Base-by-base conservation (phyloP, 1,140 invertebrate genomes). In the Geopemphigus sp. region DNA sequence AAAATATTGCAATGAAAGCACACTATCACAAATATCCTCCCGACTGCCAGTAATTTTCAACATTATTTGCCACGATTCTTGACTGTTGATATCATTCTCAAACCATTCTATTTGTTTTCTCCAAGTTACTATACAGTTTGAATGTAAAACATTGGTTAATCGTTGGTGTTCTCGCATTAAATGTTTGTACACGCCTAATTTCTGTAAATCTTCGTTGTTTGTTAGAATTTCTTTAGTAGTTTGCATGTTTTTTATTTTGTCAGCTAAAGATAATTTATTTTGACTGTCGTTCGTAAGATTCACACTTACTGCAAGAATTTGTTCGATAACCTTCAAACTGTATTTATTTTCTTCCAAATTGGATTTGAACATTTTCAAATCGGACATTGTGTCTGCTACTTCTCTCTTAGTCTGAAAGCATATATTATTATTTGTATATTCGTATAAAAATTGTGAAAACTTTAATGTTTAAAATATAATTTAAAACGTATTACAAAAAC, bases 161-260 rank as follows among this genome's bases (percentile, higher is more conserved):
- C 74, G 61, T 26, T 24, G 54, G 10, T 78, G 22, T 63, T 78
- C 74, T 59, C 57, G 14, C 57, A 78, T 78, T 78, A 78, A 78
- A 14, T 61, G 74, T 19, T 78, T 78, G 15, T 78, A 78, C 10
- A 59, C 54, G 29, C 63, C 39, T 8, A 78, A 50, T 63, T 78
- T 78, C 19, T 57, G 50, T 61, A 78, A 47, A 61, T 50, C 11
- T 78, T 78, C 74, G 61, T 78, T 78, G 39, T 78, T 50, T 59
- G 17, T 26, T 47, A 78, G 45, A 61, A 78, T 78, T 26, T 63
- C 6, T 26, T 78, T 61, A 19, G 39, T 39, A 78, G 15, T 78
- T 78, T 78, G 39, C 39, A 78, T 17, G n/a, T 63, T 78, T 63
- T 50, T 61, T 29, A 78, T 61, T 63, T 15, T 63, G 19, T 78